phyloP scores from a whole-genome alignment of 2,113 vertebrate species.

The Orycteropus afer region DNA sequence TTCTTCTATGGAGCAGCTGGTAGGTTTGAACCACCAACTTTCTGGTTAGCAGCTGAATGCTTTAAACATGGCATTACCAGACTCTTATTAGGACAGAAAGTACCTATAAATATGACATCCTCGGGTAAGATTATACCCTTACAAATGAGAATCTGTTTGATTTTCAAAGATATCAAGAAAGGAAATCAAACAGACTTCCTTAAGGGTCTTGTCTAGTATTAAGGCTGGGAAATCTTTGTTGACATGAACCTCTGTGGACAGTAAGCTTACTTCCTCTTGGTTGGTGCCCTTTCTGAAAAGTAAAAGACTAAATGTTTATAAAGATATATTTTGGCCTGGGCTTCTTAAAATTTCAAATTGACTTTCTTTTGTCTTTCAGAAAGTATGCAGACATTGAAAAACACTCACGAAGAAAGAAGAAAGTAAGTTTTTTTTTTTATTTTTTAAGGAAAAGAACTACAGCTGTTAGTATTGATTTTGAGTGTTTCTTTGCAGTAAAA shows the following conservation, averaged over 20 bases:
- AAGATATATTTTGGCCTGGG: not conserved
- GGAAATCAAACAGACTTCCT: no score
- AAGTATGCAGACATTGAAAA: slow-evolving; percentile 7
- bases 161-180: not conserved
- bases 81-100: not conserved
- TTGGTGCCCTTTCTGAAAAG: not conserved
- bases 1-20: no score
- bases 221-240: not conserved
- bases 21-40: no score
- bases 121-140: fast-evolving
- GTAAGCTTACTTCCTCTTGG: fast-evolving
- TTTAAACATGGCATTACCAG: no score
- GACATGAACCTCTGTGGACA: fast-evolving
- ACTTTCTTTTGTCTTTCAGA: slow-evolving; percentile 64
- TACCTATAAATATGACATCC: fast-evolving
- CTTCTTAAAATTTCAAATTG: not conserved
- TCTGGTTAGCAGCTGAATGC: no score
- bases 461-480: not conserved
- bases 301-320: not conserved
- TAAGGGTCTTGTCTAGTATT: no score
- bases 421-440: not conserved
- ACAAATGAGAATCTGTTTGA: fast-evolving
- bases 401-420: slow-evolving; percentile 41
- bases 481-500: no score
- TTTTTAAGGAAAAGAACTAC: not conserved